Evolutionary conservation across 1,140 invertebrate genomes (phyloP).

Genomic region (Hyles vespertilio): DNA sequence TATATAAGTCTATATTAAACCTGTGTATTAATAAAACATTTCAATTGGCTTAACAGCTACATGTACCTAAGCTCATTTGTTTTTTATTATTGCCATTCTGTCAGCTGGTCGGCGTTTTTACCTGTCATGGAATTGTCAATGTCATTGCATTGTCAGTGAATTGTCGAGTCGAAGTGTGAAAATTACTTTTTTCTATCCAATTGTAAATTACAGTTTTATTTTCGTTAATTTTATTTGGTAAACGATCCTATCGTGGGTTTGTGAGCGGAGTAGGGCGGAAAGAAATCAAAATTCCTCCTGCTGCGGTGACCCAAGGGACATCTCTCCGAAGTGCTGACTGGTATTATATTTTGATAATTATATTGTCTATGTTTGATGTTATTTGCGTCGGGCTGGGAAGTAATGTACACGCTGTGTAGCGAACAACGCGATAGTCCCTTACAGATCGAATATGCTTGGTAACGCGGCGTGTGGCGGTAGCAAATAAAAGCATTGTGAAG

Average conservation of each 20-base stretch:
- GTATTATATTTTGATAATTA: slow-evolving; percentile 26
- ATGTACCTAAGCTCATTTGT: too few species aligned
- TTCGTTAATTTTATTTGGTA: slow-evolving; percentile 8
- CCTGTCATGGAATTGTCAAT: slow-evolving; percentile 5
- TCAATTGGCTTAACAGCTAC: too few species aligned
- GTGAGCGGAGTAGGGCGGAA: slow-evolving; percentile 4
- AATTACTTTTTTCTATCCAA: too few species aligned
- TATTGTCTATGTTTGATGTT: slow-evolving; percentile 8
- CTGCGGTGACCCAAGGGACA: slow-evolving; percentile 53
- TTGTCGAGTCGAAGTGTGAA: slow-evolving; percentile 8
- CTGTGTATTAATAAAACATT: too few species aligned
- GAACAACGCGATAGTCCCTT: too few species aligned
- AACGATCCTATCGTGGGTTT: slow-evolving; percentile 8
- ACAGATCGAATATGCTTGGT: too few species aligned
- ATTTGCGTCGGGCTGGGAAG: neutral
- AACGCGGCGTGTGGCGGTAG: too few species aligned
- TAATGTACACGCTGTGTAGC: too few species aligned
- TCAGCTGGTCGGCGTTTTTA: slow-evolving; percentile 1
- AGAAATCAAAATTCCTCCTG: slow-evolving; percentile 63
- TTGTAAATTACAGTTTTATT: slow-evolving; percentile 1
- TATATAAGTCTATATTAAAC: too few species aligned
- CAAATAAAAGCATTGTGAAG: too few species aligned
- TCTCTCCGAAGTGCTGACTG: slow-evolving; percentile 62
- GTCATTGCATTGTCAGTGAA: slow-evolving; percentile 5
- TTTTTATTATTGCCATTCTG: too few species aligned